Conservation (phyloP, 2,113 vertebrate species). For the Etia nguti region DNA sequence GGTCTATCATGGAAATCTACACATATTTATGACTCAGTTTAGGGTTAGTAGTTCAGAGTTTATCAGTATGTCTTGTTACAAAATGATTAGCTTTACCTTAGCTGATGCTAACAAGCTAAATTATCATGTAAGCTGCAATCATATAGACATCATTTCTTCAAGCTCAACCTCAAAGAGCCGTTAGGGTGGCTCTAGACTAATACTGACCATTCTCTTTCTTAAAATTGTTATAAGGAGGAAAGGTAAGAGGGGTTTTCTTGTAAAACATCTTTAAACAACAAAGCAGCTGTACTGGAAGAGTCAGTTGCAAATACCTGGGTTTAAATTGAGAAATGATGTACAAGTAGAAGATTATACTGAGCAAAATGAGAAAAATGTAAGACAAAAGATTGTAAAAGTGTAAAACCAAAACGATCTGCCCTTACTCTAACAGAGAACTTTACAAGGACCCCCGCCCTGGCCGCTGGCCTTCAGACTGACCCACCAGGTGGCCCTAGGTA, state of each 20-base stretch:
- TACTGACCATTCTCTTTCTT: not conserved
- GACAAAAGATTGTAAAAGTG: not conserved
- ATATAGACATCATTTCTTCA: not conserved
- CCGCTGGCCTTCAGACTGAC: slow-evolving; percentile 68
- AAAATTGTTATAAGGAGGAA: not conserved
- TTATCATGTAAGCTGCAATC: not conserved
- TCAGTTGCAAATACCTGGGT: not conserved
- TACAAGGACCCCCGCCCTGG: slow-evolving; percentile 60
- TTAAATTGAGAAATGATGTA: not conserved
- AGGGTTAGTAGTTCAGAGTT: not conserved
- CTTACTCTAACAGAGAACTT: not conserved
- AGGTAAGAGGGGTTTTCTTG: not conserved
- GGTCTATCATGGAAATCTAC: not conserved
- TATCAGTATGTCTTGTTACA: not conserved
- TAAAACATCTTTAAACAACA: not conserved
- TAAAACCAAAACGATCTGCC: not conserved
- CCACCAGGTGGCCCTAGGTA: slow-evolving; percentile 74
- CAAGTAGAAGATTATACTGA: not conserved
- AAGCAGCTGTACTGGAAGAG: not conserved
- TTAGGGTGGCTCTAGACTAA: not conserved
- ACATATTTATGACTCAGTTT: not conserved
- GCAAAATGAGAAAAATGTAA: not conserved
- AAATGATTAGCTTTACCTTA: not conserved
- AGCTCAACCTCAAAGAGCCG: not conserved
- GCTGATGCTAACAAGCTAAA: not conserved